These are phyloP conservation scores for Tolypeutes matacus DNA, from an alignment of 2,797 vertebrate genomes.

Conservation along the genomic window DNA sequence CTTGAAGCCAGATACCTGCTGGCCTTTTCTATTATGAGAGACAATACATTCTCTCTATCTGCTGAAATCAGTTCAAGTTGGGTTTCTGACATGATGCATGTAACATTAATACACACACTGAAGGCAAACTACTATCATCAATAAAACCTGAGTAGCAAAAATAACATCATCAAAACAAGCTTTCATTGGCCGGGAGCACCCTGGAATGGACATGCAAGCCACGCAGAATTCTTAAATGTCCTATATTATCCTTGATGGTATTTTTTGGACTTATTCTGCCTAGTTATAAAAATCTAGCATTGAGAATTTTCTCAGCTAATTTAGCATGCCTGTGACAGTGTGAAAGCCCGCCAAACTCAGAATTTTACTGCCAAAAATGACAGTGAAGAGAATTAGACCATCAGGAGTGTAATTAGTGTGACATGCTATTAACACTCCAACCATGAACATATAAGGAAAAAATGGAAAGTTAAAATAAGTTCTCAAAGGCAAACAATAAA, in stretches of 20 bases:
- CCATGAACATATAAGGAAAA: slow-evolving; percentile 25
- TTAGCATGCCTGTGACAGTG: slow-evolving; percentile 58
- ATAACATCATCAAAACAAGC: neutral
- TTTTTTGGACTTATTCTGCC: slow-evolving; percentile 59
- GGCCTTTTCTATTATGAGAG: neutral
- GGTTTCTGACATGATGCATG: neutral
- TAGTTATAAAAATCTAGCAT: slow-evolving; percentile 63
- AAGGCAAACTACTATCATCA: neutral
- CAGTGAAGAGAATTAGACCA: slow-evolving; percentile 66
- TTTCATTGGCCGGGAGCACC: neutral
- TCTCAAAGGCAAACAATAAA: slow-evolving; percentile 51
- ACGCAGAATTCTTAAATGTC: slow-evolving; percentile 7
- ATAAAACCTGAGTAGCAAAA: neutral
- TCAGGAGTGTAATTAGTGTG: slow-evolving; percentile 66
- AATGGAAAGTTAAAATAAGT: slow-evolving; percentile 50
- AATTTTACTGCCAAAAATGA: slow-evolving; percentile 74
- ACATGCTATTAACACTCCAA: slow-evolving; percentile 52
- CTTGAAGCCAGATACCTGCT: neutral
- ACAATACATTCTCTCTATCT: neutral
- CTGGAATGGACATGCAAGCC: neutral
- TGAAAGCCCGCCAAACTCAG: slow-evolving; percentile 52
- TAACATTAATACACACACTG: neutral
- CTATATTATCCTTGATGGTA: slow-evolving; percentile 16
- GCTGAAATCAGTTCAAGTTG: neutral
- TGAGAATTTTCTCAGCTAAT: slow-evolving; percentile 70